Conservation (phyloP, 1,140 invertebrate genomes). For the Apis dorsata region DNA sequence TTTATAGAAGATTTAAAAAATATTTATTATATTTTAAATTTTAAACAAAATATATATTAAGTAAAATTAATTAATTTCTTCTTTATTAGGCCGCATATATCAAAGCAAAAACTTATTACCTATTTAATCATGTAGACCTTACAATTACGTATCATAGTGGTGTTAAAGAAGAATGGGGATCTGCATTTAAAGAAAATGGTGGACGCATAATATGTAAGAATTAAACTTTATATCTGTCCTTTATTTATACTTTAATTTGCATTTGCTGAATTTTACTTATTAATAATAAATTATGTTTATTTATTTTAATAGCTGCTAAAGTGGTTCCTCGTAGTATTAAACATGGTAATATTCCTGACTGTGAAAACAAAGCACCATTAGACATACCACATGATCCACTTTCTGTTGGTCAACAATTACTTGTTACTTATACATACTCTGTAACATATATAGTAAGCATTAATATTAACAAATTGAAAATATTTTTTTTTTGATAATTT, state of each 20-base stretch:
- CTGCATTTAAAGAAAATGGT: constrained; percentile 86
- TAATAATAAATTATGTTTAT: constrained; percentile 8
- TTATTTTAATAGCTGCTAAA: constrained; percentile 82
- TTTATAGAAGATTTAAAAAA: neutral
- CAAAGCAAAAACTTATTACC: constrained; percentile 88
- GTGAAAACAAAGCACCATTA: constrained; percentile 82
- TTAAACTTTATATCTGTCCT: neutral
- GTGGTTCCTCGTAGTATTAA: constrained; percentile 90
- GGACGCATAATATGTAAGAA: constrained; percentile 92
- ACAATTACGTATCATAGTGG: constrained; percentile 96
- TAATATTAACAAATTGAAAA: neutral
- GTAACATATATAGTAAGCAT: constrained; percentile 87
- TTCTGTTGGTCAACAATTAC: constrained; percentile 81
- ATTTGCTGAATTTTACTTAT: constrained; percentile 4
- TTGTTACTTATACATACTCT: constrained; percentile 93
- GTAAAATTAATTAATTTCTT: constrained; percentile 15
- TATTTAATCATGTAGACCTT: constrained; percentile 98
- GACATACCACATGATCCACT: constrained; percentile 84
- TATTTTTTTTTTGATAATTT: neutral
- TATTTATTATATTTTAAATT: neutral
- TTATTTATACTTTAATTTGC: neutral
- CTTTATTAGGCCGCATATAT: constrained; percentile 44
- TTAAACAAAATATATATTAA: neutral
- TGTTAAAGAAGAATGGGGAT: constrained; percentile 90
- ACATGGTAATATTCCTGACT: constrained; percentile 82